Evolutionary conservation across 2,888 invertebrate species (phyloP), one percentile per base, ranked within the genome.

Genomic region (Cerceris ruficornis): DNA sequence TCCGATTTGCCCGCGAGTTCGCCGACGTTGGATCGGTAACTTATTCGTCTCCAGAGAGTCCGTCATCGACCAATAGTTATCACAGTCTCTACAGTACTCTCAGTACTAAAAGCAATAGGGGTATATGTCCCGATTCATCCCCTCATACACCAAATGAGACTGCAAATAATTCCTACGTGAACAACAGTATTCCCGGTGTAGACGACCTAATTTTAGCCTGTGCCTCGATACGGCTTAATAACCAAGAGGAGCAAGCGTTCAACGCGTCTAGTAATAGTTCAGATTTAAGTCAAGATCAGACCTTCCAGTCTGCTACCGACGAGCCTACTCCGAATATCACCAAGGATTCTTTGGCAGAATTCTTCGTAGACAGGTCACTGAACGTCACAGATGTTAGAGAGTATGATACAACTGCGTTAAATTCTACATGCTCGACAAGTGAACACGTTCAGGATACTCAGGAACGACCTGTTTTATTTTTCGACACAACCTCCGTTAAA

Each of bases 51-150:
- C 83, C 85, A 7, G 88, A 84, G 17, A 89, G 87, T 70, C 68
- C 90, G 11, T 91, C 91, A 0, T 90, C 91, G 58, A 89, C 89
- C 11, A 90, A 91, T 77, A 91, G 91, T 64, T 89, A 90, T 71
- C 91, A 88, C 50, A 92, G 91, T 69, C 77, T 91, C 52, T 83
- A 82, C 28, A 89, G 89, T 57, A 90, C 85, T 4, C 74, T 87
- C 9, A 90, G 89, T 69, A 87, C 85, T 13, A 91, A 90, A 65
- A 88, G 88, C 68, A 89, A 87, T 77, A 89, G 86, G 54, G 88
- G 88, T 13, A 86, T 88, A 60, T 87, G 75, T 39, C 59, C 71
- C 1, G 88, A 89, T 50, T 84, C 82, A 6, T 46, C 52, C 2
- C 62, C 80, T 6, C 80, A 75, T 6, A 88, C 78, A 54, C 86